phyloP scores from a whole-genome alignment of 2,888 invertebrate species.

The Anaspis maculata region DNA sequence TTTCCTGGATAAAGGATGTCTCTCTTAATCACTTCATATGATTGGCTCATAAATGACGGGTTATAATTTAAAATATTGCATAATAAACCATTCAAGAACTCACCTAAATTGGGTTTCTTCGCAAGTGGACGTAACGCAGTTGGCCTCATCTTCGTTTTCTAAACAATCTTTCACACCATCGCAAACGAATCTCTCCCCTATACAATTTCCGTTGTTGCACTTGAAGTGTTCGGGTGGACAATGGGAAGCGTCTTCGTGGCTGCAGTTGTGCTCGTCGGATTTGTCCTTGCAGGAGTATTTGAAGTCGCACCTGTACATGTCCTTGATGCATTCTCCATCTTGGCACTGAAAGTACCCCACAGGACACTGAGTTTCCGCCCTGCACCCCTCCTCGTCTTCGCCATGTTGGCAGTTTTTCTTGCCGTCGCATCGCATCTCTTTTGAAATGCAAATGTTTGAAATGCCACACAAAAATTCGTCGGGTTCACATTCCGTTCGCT shows the following conservation, averaged over 20 bases:
- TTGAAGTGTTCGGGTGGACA: slow-evolving; percentile 44
- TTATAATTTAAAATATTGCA: not conserved
- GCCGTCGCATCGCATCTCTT: slow-evolving; percentile 33
- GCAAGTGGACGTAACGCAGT: slow-evolving; percentile 35
- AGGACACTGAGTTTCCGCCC: slow-evolving; percentile 35
- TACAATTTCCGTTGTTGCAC: slow-evolving; percentile 31
- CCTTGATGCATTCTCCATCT: slow-evolving; percentile 46
- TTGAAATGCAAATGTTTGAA: slow-evolving; percentile 43
- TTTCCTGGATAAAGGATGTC: too few relatives aligned
- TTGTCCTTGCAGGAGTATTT: slow-evolving; percentile 48
- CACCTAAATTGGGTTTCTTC: slow-evolving; percentile 35
- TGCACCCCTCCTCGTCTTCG: slow-evolving; percentile 38
- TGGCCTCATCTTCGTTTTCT: slow-evolving; percentile 44
- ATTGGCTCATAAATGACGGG: too few relatives aligned
- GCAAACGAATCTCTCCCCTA: slow-evolving; percentile 31
- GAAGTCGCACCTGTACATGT: slow-evolving; percentile 43
- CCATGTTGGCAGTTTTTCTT: slow-evolving; percentile 33
- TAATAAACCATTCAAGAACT: slow-evolving; percentile 24
- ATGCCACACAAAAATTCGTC: slow-evolving; percentile 41
- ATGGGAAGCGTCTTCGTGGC: slow-evolving; percentile 27
- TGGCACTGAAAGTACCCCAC: slow-evolving; percentile 46
- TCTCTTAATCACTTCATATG: too few relatives aligned
- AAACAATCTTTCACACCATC: slow-evolving; percentile 46
- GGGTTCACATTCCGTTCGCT: slow-evolving; percentile 42
- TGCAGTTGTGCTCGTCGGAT: slow-evolving; percentile 50